These are phyloP conservation scores for Thecocarcelia acutangulata DNA, from an alignment of 2,888 invertebrate species.

Conservation along the genomic window DNA sequence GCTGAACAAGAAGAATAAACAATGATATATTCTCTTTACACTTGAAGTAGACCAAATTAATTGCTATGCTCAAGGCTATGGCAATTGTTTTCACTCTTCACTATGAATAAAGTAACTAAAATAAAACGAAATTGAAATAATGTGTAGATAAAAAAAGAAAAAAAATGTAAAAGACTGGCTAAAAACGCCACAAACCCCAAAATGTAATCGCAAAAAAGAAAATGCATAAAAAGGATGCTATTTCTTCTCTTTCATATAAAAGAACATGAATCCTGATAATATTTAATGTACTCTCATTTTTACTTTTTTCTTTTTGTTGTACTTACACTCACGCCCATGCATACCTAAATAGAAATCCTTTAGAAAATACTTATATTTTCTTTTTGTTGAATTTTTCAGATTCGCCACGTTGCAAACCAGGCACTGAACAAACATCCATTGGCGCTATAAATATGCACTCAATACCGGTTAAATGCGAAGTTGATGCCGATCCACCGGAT, in stretches of 20 bases:
- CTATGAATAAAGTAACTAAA: conserved; percentile 21
- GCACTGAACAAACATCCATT: conserved; percentile 86
- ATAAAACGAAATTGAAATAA: conserved; percentile 26
- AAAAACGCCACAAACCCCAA: conserved; percentile 33
- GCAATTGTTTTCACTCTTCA: conserved; percentile 56
- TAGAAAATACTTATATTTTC: conserved; percentile 22
- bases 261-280: conserved; percentile 43
- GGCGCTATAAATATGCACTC: conserved; percentile 89
- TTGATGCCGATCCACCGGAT: conserved; percentile 89
- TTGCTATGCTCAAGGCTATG: conserved; percentile 78
- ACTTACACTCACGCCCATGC: neutral
- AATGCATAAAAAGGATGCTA: conserved; percentile 21
- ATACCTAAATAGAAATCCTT: conserved; percentile 21
- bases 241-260: conserved; percentile 5
- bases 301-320: conserved; percentile 1
- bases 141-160: conserved; percentile 9
- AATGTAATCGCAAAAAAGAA: conserved; percentile 17
- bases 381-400: conserved; percentile 82
- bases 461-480: conserved; percentile 89
- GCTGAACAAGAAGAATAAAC: conserved; percentile 30
- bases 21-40: conserved; percentile 40
- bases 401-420: conserved; percentile 89
- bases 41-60: conserved; percentile 78
- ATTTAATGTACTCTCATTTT: conserved; percentile 39
- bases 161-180: conserved; percentile 5